Base-by-base conservation (phyloP, 2,113 vertebrate genomes). In the Oryzias curvinotus region DNA sequence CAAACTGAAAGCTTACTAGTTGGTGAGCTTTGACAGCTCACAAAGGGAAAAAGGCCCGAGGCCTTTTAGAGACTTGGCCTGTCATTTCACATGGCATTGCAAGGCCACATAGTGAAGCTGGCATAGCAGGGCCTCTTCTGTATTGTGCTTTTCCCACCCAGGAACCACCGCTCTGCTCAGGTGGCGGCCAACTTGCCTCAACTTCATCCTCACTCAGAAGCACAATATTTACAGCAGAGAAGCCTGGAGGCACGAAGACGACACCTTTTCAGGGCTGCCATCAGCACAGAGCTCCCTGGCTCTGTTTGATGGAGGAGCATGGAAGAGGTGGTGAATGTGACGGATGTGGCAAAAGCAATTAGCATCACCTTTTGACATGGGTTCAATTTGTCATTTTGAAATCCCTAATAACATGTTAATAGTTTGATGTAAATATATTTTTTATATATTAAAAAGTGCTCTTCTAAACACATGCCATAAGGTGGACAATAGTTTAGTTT, bases 61-160 rank as follows among this genome's bases (percentile, higher is more conserved):
- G 91, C 85, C 57, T 28, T 87, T 82, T 48, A 63, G 85, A 92
- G 91, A 91, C 91, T 91, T 71, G 74, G 75, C 87, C 88, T 92
- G 90, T 92, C 91, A 92, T 91, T 90, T 92, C 88, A 80, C 85
- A 92, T 92, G 92, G 76, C 88, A 82, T 82, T 69, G 83, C 87
- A 67, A 61, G 81, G 83, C 81, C 85, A 83, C 86, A 86, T 84
- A 84, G 90, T 90, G 85, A 88, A 88, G 83, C 85, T 89, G 90
- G 90, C 89, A 89, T 62, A 64, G 80, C 84, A 52, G 77, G 77
- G 78, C 78, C 87, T 75, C 73, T 74, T 80, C 79, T 73, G 74
- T 65, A 81, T 79, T 87, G 83, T 78, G 83, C 88, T 87, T 83
- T 86, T 90, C 80, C 82, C 85, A 87, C 84, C 83, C 79, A 73